Percentiles rank a stretch among this genome's conserved stretches.
phyloP scores from a whole-genome alignment of 2,888 invertebrate genomes.

The Euzetes globulus region DNA sequence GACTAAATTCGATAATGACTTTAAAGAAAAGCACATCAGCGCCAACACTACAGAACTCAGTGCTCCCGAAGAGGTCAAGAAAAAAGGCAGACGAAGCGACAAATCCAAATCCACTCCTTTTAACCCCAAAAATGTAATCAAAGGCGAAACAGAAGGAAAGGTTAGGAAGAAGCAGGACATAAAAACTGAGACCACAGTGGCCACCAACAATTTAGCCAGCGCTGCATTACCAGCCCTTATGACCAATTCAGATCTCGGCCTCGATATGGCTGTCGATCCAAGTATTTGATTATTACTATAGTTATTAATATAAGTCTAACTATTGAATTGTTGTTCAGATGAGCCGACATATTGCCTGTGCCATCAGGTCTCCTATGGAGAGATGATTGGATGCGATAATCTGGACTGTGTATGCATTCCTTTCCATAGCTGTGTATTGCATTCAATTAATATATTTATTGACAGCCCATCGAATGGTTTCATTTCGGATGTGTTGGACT shows the following conservation, averaged over 20 bases:
- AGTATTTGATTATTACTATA: constrained; percentile 46
- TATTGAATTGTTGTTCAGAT: constrained; percentile 47
- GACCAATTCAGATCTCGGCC: constrained; percentile 44
- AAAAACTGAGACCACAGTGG: background rate
- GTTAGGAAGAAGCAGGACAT: background rate
- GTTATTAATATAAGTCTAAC: background rate
- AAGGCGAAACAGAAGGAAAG: constrained; percentile 16
- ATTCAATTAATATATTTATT: background rate
- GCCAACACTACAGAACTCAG: background rate
- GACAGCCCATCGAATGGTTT: constrained; percentile 79
- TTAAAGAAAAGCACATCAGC: constrained; percentile 67
- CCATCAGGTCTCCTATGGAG: constrained; percentile 91
- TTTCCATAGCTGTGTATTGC: background rate
- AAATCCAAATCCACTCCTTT: constrained; percentile 13
- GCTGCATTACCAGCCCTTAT: constrained; percentile 1
- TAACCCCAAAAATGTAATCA: constrained; percentile 31
- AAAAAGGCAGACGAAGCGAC: constrained; percentile 24
- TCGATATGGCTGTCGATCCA: constrained; percentile 67
- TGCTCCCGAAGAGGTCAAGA: constrained; percentile 42
- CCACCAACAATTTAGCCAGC: background rate
- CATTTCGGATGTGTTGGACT: constrained; percentile 89
- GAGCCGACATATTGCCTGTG: constrained; percentile 98
- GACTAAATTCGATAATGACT: constrained; percentile 90
- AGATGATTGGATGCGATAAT: constrained; percentile 96
- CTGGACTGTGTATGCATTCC: constrained; percentile 52